phyloP scores from a whole-genome alignment of 2,888 invertebrate genomes.

The Lithosia quadra region DNA sequence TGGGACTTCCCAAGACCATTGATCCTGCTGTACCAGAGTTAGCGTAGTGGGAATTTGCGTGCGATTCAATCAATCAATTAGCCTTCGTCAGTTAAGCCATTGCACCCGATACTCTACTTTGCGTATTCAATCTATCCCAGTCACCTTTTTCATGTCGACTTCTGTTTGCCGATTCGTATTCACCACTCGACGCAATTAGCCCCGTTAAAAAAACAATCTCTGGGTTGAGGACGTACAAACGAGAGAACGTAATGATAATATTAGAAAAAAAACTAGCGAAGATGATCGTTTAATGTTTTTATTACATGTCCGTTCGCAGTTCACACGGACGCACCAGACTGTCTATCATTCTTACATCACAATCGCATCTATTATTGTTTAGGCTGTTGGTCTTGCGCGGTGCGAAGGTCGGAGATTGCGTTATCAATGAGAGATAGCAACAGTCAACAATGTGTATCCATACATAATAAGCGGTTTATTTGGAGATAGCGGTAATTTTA shows the following conservation, averaged over 20 bases:
- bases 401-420: slow-evolving; percentile 21
- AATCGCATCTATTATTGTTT: slow-evolving; percentile 10
- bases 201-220: no score
- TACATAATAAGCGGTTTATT: slow-evolving; percentile 10
- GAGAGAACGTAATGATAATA: not conserved
- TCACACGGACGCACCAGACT: not conserved
- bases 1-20: no score
- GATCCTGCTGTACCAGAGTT: no score
- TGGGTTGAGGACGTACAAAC: not conserved
- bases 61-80: no score
- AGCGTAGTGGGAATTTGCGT: no score
- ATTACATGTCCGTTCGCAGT: not conserved
- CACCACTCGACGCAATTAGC: no score
- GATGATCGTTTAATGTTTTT: slow-evolving; percentile 1
- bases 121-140: no score
- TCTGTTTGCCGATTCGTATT: no score
- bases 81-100: no score
- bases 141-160: no score
- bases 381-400: slow-evolving; percentile 5
- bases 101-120: no score
- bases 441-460: slow-evolving; percentile 3
- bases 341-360: not conserved
- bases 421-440: slow-evolving; percentile 13
- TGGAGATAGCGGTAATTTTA: slow-evolving; percentile 8
- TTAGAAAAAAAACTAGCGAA: not conserved